phyloP scores from a whole-genome alignment of 2,113 vertebrate species.

The Pholis gunnellus region DNA sequence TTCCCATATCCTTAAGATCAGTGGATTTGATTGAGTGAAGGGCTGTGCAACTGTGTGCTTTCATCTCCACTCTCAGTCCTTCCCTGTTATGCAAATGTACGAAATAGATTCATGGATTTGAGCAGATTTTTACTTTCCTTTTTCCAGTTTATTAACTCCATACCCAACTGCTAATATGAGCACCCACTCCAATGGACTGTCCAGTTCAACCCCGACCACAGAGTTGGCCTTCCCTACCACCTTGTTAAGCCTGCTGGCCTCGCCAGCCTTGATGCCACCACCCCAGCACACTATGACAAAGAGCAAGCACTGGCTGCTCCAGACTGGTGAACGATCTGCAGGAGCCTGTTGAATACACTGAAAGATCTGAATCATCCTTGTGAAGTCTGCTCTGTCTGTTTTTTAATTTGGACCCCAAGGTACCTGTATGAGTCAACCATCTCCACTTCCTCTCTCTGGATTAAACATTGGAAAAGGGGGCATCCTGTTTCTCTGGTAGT shows the following conservation, averaged over 20 bases:
- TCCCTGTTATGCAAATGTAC: constrained; percentile 38
- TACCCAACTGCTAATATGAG: neutral
- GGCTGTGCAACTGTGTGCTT: constrained; percentile 48
- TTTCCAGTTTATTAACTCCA: neutral
- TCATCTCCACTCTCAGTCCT: constrained; percentile 54
- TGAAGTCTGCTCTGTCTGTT: neutral
- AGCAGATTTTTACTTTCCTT: constrained; percentile 9
- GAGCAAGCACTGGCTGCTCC: too few species aligned
- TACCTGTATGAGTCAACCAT: too few species aligned
- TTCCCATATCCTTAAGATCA: constrained; percentile 68
- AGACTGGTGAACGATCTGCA: too few species aligned
- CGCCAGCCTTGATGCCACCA: too few species aligned
- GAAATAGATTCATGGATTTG: constrained; percentile 44
- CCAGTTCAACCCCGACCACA: neutral
- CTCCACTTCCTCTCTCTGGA: too few species aligned
- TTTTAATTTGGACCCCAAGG: too few species aligned
- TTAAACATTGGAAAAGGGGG: too few species aligned
- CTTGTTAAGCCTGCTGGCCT: neutral
- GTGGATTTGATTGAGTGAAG: constrained; percentile 60
- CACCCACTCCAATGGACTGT: neutral
- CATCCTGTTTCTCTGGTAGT: too few species aligned
- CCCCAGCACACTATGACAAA: too few species aligned
- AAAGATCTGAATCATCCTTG: too few species aligned
- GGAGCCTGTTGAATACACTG: too few species aligned
- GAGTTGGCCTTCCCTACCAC: neutral